Conservation (phyloP, 2,888 invertebrate species). For the Cacoxenus indagator region DNA sequence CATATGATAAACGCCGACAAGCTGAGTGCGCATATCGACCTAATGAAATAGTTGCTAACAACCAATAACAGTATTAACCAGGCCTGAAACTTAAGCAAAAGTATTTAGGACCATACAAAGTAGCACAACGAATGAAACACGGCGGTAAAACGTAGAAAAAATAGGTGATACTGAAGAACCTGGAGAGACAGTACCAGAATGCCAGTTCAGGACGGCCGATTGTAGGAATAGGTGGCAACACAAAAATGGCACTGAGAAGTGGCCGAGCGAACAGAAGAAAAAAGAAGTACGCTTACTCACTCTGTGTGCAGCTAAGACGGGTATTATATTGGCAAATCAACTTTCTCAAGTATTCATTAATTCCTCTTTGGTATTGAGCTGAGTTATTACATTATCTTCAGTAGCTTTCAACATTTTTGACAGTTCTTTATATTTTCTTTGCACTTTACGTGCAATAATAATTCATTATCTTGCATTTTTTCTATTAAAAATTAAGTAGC, state of each 20-base stretch:
- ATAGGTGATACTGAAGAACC: constrained; percentile 32
- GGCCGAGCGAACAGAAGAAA: too few relatives aligned
- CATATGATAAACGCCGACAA: constrained; percentile 13
- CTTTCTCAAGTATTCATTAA: too few relatives aligned
- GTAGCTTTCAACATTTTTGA: too few relatives aligned
- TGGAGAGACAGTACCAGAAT: constrained; percentile 16
- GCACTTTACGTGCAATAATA: too few relatives aligned
- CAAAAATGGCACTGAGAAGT: constrained; percentile 7
- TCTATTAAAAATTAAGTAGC: too few relatives aligned
- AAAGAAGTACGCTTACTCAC: too few relatives aligned
- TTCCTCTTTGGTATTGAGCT: too few relatives aligned
- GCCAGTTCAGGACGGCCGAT: constrained; percentile 10
- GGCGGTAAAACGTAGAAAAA: constrained; percentile 32
- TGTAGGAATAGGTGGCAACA: constrained; percentile 25
- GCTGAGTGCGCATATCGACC: background rate
- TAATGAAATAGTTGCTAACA: constrained; percentile 30
- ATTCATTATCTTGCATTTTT: too few relatives aligned
- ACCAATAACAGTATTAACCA: constrained; percentile 23
- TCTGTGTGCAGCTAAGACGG: too few relatives aligned
- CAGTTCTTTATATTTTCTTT: too few relatives aligned
- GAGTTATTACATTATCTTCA: too few relatives aligned
- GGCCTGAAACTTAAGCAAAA: constrained; percentile 28
- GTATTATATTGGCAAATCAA: too few relatives aligned
- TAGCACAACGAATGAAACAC: constrained; percentile 16
- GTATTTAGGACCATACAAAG: constrained; percentile 27